Evolutionary conservation across 2,888 invertebrate species (phyloP).

Genomic region (Ommatoiulus sabulosus): DNA sequence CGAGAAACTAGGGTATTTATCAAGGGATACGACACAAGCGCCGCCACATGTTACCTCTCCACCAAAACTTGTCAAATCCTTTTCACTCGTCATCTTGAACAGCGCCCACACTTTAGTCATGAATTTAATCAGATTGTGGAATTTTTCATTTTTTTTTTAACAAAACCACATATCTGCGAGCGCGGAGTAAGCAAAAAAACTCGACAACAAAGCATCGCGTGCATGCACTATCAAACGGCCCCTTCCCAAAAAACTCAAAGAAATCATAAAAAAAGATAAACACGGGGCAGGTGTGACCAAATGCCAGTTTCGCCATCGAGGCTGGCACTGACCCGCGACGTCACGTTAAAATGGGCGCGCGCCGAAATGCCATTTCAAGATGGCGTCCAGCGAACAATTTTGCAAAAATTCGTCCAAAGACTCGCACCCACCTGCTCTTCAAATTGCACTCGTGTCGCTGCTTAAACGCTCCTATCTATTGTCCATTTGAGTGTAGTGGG

Average conservation of each 20-base stretch:
- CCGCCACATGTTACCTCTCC: not conserved
- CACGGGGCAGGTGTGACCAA: constrained; percentile 1
- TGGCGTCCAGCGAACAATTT: not conserved
- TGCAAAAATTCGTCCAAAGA: not conserved
- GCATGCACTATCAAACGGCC: not conserved
- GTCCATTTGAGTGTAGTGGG: not conserved
- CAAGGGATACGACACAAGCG: not conserved
- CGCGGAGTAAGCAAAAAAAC: not conserved
- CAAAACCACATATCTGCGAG: not conserved
- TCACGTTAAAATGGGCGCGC: too few relatives aligned
- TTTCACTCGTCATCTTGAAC: not conserved
- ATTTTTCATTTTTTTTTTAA: not conserved
- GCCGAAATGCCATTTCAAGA: constrained; percentile 3
- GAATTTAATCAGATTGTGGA: not conserved
- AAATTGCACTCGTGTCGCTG: not conserved
- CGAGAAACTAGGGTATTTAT: not conserved
- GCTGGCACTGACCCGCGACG: not conserved
- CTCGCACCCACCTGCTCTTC: constrained; percentile 22
- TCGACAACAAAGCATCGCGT: not conserved
- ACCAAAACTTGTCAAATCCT: not conserved
- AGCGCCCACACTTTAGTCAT: not conserved
- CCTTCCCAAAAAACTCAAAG: not conserved
- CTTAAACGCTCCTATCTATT: constrained; percentile 16
- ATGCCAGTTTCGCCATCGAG: too few relatives aligned
- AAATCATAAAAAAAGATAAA: constrained; percentile 17